Conservation (phyloP, 2,797 vertebrate species). For the Poeciliopsis infans region DNA sequence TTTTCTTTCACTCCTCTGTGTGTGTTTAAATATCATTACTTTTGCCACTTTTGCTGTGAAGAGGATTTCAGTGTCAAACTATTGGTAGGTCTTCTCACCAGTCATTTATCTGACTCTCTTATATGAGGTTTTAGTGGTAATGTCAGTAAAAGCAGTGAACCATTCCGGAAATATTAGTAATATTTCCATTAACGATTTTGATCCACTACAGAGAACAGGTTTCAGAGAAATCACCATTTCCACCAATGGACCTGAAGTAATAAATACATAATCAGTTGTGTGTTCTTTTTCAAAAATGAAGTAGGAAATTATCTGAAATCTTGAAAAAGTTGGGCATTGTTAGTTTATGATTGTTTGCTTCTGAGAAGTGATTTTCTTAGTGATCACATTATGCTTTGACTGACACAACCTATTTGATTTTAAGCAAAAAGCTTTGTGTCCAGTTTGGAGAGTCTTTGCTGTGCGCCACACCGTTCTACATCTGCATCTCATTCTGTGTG, state of each 20-base stretch:
- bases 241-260: background rate
- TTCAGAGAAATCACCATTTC: slow-evolving; percentile 4
- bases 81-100: background rate
- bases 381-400: background rate
- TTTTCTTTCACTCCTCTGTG: slow-evolving; percentile 12
- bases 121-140: background rate
- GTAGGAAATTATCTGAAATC: background rate
- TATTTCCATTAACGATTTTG: background rate
- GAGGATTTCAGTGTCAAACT: background rate
- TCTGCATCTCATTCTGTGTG: background rate
- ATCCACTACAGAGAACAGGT: background rate
- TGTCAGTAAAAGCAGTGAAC: background rate
- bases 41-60: slow-evolving; percentile 8
- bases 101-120: slow-evolving; percentile 1
- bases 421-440: background rate
- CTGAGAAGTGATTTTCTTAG: background rate
- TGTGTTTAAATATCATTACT: slow-evolving; percentile 17
- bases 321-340: background rate
- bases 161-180: background rate
- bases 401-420: background rate
- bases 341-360: background rate
- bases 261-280: background rate
- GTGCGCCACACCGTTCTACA: background rate
- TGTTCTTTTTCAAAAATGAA: background rate
- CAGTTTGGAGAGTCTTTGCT: background rate